Evolutionary conservation across 2,888 invertebrate genomes (phyloP).

Genomic region (Pyralis farinalis): DNA sequence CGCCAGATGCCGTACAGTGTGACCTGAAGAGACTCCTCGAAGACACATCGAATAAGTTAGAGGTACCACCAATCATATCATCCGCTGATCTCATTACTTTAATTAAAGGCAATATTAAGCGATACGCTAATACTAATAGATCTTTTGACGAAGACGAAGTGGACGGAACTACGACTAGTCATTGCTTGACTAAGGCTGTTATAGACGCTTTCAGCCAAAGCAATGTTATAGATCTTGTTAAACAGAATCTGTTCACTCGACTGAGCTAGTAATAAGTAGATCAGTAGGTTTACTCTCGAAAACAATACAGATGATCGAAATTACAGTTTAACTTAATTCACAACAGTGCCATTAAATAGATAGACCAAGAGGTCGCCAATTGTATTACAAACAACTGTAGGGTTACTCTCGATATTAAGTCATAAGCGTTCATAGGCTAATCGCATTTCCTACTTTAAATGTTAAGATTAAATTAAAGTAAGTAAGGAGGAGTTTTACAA

Average conservation of each 20-base stretch:
- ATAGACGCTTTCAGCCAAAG: constrained; percentile 85
- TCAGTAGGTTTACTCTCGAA: too few relatives aligned
- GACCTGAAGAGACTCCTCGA: constrained; percentile 50
- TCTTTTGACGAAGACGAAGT: constrained; percentile 49
- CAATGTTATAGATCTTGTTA: constrained; percentile 79
- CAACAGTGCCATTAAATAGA: too few relatives aligned
- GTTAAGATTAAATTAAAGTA: too few relatives aligned
- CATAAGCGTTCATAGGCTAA: too few relatives aligned
- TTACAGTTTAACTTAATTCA: too few relatives aligned
- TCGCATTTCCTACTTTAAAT: too few relatives aligned
- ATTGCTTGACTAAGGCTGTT: constrained; percentile 69
- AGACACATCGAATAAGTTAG: constrained; percentile 46
- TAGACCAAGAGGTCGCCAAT: too few relatives aligned
- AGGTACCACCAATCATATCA: constrained; percentile 38
- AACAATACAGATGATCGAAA: too few relatives aligned
- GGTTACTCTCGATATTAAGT: too few relatives aligned
- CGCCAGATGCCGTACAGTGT: constrained; percentile 29
- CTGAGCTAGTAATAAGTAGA: constrained; percentile 30
- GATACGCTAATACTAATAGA: constrained; percentile 37
- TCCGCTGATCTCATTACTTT: constrained; percentile 47
- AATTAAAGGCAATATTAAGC: constrained; percentile 51
- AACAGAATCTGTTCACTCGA: constrained; percentile 67
- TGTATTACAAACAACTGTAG: too few relatives aligned
- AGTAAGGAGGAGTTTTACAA: too few relatives aligned
- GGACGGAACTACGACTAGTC: constrained; percentile 50